Evolutionary conservation across 2,113 vertebrate genomes (phyloP).

Genomic region (Phycodurus eques): DNA sequence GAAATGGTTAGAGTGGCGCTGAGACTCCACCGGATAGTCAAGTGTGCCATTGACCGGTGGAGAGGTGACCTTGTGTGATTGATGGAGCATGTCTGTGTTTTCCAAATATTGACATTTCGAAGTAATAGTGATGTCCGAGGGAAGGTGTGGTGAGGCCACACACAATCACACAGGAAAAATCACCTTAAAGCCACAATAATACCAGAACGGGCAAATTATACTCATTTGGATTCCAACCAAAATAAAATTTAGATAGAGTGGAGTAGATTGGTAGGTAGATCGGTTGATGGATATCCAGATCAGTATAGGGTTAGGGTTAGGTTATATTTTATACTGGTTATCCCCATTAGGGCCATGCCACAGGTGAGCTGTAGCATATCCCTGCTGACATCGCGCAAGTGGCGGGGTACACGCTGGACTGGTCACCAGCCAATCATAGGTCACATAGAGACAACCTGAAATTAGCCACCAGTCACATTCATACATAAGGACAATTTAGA

Average conservation of each 20-base stretch:
- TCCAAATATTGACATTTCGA: conserved; percentile 67
- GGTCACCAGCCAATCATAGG: too few species aligned
- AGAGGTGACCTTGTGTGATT: conserved; percentile 61
- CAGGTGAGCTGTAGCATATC: background rate
- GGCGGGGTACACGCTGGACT: too few species aligned
- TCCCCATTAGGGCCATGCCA: background rate
- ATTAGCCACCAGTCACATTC: too few species aligned
- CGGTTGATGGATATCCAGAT: background rate
- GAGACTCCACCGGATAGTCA: conserved; percentile 34
- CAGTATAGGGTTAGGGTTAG: too few species aligned
- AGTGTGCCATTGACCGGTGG: conserved; percentile 56
- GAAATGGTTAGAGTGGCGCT: conserved; percentile 21
- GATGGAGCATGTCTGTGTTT: conserved; percentile 55
- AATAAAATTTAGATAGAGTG: background rate
- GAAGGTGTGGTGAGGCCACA: conserved; percentile 55
- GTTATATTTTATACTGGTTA: background rate
- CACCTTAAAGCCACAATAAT: background rate
- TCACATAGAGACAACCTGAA: too few species aligned
- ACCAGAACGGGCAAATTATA: background rate
- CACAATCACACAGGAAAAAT: conserved; percentile 38
- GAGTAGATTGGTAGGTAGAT: background rate
- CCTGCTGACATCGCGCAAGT: too few species aligned
- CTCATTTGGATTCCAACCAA: background rate
- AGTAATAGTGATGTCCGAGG: conserved; percentile 58
- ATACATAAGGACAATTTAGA: too few species aligned